These are phyloP conservation scores for Coleophora flavipennella DNA, from an alignment of 2,888 invertebrate genomes.

Conservation along the genomic window DNA sequence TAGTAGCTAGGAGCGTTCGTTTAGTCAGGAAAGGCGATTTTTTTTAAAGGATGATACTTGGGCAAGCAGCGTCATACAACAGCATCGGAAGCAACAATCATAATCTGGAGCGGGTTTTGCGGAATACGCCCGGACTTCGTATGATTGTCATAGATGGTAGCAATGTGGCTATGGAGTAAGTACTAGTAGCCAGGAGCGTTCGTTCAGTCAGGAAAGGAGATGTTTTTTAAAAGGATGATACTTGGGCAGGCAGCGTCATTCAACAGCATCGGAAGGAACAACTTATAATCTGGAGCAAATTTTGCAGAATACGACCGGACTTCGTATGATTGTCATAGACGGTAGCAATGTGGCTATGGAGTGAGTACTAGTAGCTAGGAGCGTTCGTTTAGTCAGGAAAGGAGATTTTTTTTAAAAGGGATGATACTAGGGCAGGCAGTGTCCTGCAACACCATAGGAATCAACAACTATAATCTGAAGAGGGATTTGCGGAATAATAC, in stretches of 20 bases:
- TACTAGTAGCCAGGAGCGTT: no score
- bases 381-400: no score
- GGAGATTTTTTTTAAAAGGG: conserved; percentile 29
- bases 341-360: conserved; percentile 87
- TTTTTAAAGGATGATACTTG: conserved; percentile 53
- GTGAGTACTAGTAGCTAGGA: conserved; percentile 33
- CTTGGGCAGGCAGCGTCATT: conserved; percentile 37
- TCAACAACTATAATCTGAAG: conserved; percentile 71
- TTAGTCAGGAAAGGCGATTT: no score
- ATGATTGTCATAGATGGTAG: conserved; percentile 87
- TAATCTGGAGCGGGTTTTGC: conserved; percentile 47
- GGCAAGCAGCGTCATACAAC: conserved; percentile 36
- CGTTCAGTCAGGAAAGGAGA: no score
- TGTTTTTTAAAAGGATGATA: conserved; percentile 52
- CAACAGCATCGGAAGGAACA: conserved; percentile 64
- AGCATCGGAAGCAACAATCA: conserved; percentile 70
- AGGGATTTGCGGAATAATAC: conserved; percentile 31
- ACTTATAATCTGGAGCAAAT: conserved; percentile 64
- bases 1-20: no score
- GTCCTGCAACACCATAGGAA: conserved; percentile 55
- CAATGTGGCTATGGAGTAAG: conserved; percentile 87
- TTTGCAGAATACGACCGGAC: conserved; percentile 41
- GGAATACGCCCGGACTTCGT: conserved; percentile 63
- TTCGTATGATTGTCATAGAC: conserved; percentile 83
- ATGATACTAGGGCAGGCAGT: conserved; percentile 40